These are phyloP conservation scores for Acipenser oxyrinchus DNA, from an alignment of 2,797 vertebrate genomes.

Conservation along the genomic window DNA sequence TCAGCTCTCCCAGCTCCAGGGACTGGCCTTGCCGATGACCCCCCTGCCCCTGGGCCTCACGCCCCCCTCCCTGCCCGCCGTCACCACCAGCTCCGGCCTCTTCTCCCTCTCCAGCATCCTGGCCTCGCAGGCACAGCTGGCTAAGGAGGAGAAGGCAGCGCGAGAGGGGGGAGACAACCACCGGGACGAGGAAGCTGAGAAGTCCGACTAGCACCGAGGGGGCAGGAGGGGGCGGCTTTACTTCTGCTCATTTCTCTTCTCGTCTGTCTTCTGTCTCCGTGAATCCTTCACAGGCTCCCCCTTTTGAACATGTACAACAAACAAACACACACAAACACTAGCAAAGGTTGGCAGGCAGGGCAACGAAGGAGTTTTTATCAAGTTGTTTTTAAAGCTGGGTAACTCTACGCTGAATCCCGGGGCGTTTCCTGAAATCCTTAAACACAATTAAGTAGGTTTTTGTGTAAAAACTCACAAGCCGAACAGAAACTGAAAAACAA, in stretches of 20 bases:
- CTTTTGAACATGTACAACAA: not conserved
- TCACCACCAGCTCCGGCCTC: slow-evolving; percentile 83
- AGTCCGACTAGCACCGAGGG: slow-evolving; percentile 73
- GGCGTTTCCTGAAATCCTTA: not conserved
- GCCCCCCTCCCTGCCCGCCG: slow-evolving; percentile 77
- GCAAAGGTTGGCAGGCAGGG: not conserved
- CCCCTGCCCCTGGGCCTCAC: slow-evolving; percentile 86
- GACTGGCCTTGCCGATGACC: slow-evolving; percentile 86
- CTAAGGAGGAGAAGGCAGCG: slow-evolving; percentile 92
- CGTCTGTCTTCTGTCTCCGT: not conserved
- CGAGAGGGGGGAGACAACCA: slow-evolving; percentile 82
- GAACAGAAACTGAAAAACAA: too few species aligned
- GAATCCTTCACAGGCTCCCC: not conserved
- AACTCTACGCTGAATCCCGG: too few species aligned
- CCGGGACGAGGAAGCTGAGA: slow-evolving; percentile 86
- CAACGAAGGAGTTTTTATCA: not conserved
- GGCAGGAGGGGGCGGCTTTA: not conserved
- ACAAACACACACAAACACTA: not conserved
- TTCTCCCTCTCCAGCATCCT: slow-evolving; percentile 87
- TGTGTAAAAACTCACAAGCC: too few species aligned
- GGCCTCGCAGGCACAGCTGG: slow-evolving; percentile 89
- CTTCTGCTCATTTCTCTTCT: not conserved
- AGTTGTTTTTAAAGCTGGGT: too few species aligned
- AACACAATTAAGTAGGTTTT: not conserved
- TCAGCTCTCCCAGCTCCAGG: slow-evolving; percentile 97